These are phyloP conservation scores for Tenrec ecaudatus DNA, from an alignment of 2,113 vertebrate species.

Conservation along the genomic window DNA sequence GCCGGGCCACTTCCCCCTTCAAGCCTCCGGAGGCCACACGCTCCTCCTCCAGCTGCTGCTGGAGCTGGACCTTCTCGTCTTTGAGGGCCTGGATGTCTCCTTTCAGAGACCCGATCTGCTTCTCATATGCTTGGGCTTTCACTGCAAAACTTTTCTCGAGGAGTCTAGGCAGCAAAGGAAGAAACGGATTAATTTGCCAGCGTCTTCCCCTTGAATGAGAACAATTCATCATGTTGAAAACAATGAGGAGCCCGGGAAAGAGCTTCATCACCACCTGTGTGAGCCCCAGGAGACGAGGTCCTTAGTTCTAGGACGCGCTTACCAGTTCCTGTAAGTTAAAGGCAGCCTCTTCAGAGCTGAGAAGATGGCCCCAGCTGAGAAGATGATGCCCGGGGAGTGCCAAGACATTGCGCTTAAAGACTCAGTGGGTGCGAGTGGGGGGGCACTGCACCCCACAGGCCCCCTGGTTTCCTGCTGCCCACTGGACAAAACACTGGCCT, in stretches of 20 bases:
- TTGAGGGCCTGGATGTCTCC: slow-evolving; percentile 90
- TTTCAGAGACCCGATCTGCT: slow-evolving; percentile 88
- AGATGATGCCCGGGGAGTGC: background rate
- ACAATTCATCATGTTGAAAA: background rate
- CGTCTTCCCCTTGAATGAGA: background rate
- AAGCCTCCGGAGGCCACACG: slow-evolving; percentile 84
- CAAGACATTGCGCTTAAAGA: background rate
- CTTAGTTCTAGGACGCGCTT: background rate
- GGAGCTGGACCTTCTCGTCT: slow-evolving; percentile 88
- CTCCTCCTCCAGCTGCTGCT: slow-evolving; percentile 88
- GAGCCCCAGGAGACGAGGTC: too few species aligned
- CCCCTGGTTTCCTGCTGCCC: background rate
- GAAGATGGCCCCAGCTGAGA: background rate
- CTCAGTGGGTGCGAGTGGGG: background rate
- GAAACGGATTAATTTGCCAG: background rate
- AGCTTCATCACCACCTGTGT: background rate
- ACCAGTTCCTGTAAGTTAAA: background rate
- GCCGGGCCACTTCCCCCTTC: slow-evolving; percentile 90
- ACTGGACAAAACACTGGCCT: background rate
- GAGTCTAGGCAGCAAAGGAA: slow-evolving; percentile 85
- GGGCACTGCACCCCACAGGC: background rate
- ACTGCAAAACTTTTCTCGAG: slow-evolving; percentile 94
- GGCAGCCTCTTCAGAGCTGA: background rate
- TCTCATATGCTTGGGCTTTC: slow-evolving; percentile 91
- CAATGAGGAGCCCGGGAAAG: background rate